Evolutionary conservation across 2,113 vertebrate genomes (phyloP).

Genomic region (Ploceus nigricollis): DNA sequence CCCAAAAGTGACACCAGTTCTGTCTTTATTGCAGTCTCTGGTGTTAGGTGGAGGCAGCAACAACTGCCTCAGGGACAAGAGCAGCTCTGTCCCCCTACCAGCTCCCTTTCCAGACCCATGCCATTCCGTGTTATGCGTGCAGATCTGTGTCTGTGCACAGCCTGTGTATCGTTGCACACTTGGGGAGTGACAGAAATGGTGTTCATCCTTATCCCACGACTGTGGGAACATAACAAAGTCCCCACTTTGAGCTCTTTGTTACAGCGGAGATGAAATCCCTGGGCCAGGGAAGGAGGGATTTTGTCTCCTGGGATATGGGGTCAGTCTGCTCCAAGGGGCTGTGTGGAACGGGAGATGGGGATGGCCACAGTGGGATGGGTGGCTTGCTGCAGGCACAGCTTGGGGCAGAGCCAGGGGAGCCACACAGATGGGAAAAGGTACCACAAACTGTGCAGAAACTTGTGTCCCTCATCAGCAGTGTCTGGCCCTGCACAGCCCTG

Average conservation of each 20-base stretch:
- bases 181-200: background rate
- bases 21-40: background rate
- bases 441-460: background rate
- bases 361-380: background rate
- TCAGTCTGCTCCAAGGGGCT: background rate
- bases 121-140: fast-evolving
- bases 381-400: background rate
- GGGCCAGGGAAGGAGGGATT: background rate
- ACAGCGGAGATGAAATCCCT: background rate
- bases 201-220: background rate
- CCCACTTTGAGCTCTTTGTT: background rate
- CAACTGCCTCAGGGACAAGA: background rate
- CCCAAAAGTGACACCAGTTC: background rate
- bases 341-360: fast-evolving
- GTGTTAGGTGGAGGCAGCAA: background rate
- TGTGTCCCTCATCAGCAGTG: background rate
- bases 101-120: background rate
- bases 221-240: background rate
- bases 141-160: background rate
- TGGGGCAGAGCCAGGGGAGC: background rate
- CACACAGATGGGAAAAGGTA: background rate
- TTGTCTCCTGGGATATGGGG: background rate
- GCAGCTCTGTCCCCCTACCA: background rate
- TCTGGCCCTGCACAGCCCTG: background rate
- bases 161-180: fast-evolving